These are phyloP conservation scores for Lysiphlebus fabarum DNA, from an alignment of 1,140 invertebrate species.

Conservation along the genomic window DNA sequence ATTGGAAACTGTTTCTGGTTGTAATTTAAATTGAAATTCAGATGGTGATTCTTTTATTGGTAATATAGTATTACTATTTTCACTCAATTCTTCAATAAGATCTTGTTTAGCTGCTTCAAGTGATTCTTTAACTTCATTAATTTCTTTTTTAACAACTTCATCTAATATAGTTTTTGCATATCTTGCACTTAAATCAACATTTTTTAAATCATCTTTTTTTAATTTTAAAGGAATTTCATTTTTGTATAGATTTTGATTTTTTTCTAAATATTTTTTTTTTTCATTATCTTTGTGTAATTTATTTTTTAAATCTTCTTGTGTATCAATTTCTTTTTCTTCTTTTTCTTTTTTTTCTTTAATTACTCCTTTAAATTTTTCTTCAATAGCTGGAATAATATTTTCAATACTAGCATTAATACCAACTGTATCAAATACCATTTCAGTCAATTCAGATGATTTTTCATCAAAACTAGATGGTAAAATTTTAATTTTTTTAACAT, in stretches of 20 bases:
- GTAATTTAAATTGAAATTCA: slow-evolving; percentile 67
- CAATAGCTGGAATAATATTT: neutral
- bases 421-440: slow-evolving; percentile 4
- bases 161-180: slow-evolving; percentile 52
- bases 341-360: slow-evolving; percentile 7
- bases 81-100: slow-evolving; percentile 62
- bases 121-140: slow-evolving; percentile 68
- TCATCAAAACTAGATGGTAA: neutral
- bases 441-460: slow-evolving; percentile 4
- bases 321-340: slow-evolving; percentile 13
- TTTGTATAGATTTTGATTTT: slow-evolving; percentile 26
- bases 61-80: slow-evolving; percentile 50
- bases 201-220: slow-evolving; percentile 66
- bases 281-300: slow-evolving; percentile 29
- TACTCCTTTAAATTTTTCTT: neutral
- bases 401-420: neutral
- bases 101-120: slow-evolving; percentile 64
- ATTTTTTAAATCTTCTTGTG: slow-evolving; percentile 7
- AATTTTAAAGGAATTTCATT: slow-evolving; percentile 33
- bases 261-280: slow-evolving; percentile 30
- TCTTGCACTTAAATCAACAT: slow-evolving; percentile 51
- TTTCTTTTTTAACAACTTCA: slow-evolving; percentile 61
- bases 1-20: slow-evolving; percentile 50
- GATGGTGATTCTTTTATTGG: slow-evolving; percentile 66
- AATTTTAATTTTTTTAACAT: neutral